Evolutionary conservation across 1,140 invertebrate genomes (phyloP), one percentile per base, ranked within the genome.

Genomic region (Drosophila mauritiana): DNA sequence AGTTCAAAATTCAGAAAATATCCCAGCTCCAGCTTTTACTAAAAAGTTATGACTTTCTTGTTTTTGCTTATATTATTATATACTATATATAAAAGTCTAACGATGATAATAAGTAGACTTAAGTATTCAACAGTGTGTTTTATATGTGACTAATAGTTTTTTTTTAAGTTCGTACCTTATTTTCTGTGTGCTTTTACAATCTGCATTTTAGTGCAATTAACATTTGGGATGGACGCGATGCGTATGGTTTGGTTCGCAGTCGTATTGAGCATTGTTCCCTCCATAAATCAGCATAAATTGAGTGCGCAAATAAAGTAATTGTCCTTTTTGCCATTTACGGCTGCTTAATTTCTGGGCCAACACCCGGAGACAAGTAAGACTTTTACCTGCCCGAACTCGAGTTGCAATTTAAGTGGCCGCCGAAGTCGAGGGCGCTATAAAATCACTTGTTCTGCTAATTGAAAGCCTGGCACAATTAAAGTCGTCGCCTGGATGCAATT

Each of bases 221-320:
- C 83, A 86, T 77, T 77, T 62, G 54, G 20, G 39, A 48, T 70
- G 62, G 49, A 76, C 65, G 62, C 80, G 46, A 64, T 58, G 49
- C 13, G 31, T 0, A 36, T 37, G 27, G 40, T n/a, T 52, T 43
- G 43, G 70, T 34, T 10, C 34, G n/a, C 48, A 51, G 62, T 64
- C 48, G 65, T 45, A 78, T 55, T 68, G 58, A 39, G 72, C 62
- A 45, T 53, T 52, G 62, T 43, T 55, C 25, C 49, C 45, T 55
- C 55, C 74, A 77, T 86, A 88, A 86, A 86, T 86, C 83, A 86
- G 65, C 59, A 81, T 83, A 75, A 82, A 75, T 82, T 75, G 70
- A 88, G 79, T 86, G 69, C 83, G 75, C 80, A 86, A 86, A 86
- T 86, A 86, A 86, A 86, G 83, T 88, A 86, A 86, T 86, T 88